phyloP scores from a whole-genome alignment of 2,888 invertebrate genomes.

The Ceramica pisi region DNA sequence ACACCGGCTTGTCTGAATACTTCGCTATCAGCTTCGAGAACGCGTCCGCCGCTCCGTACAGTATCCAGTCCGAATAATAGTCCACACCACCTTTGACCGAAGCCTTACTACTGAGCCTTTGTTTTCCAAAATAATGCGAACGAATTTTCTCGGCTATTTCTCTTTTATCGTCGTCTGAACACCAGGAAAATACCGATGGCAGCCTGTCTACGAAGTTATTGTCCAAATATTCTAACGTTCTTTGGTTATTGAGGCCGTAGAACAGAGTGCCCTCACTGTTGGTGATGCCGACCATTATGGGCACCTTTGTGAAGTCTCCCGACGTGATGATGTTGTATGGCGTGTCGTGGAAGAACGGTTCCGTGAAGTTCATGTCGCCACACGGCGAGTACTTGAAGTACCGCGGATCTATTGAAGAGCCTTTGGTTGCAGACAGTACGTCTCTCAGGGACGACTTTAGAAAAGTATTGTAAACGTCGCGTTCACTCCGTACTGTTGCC shows the following conservation, averaged over 20 bases:
- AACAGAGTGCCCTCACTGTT: conserved; percentile 83
- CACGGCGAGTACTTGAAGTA: conserved; percentile 86
- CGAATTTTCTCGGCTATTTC: conserved; percentile 76
- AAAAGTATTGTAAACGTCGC: conserved; percentile 77
- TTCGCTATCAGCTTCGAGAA: conserved; percentile 77
- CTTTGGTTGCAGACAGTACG: conserved; percentile 75
- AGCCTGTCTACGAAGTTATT: conserved; percentile 78
- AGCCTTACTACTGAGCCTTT: conserved; percentile 68
- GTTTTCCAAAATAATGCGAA: conserved; percentile 79
- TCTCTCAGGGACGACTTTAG: conserved; percentile 72
- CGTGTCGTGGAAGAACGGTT: conserved; percentile 82
- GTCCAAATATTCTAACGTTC: conserved; percentile 76
- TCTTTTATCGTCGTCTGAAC: conserved; percentile 73
- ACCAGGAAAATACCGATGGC: conserved; percentile 83
- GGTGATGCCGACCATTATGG: conserved; percentile 80
- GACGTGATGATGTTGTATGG: conserved; percentile 82
- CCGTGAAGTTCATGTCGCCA: conserved; percentile 76
- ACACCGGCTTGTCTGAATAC: conserved; percentile 78
- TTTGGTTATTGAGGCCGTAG: conserved; percentile 77
- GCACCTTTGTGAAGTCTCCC: conserved; percentile 82
- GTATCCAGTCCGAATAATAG: conserved; percentile 84
- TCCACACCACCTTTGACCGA: conserved; percentile 72
- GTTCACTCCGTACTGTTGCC: conserved; percentile 65
- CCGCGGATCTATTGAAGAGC: conserved; percentile 78
- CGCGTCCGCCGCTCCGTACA: conserved; percentile 76